Evolutionary conservation across 1,140 invertebrate species (phyloP).

Genomic region (Pseudomyrmex gracilis): DNA sequence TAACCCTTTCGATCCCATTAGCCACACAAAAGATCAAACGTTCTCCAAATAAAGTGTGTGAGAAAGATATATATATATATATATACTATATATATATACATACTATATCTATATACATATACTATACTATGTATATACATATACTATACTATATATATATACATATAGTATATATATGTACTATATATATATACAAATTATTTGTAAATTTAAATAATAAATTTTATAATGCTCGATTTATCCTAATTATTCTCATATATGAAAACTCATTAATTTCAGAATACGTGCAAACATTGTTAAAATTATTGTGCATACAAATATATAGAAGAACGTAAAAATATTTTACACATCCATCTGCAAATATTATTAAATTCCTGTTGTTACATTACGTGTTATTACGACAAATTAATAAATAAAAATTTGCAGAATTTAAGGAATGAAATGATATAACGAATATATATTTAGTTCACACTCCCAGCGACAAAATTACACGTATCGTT

Average conservation of each 20-base stretch:
- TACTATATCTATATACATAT: too few species aligned
- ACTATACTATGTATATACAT: too few species aligned
- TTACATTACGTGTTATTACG: background rate
- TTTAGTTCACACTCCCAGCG: background rate
- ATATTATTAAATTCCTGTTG: too few species aligned
- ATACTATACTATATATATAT: too few species aligned
- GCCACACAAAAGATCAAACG: background rate
- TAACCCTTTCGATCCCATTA: conserved; percentile 37
- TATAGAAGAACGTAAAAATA: background rate
- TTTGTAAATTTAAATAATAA: background rate
- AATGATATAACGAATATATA: background rate
- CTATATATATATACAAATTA: conserved; percentile 5
- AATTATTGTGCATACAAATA: background rate
- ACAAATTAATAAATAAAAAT: conserved; percentile 35
- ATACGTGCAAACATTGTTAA: background rate
- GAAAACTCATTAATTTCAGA: background rate
- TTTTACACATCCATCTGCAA: too few species aligned
- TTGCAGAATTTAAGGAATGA: background rate
- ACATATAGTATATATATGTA: too few species aligned
- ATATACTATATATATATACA: too few species aligned
- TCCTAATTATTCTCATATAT: background rate
- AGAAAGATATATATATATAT: too few species aligned
- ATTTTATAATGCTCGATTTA: background rate
- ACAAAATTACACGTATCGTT: background rate
- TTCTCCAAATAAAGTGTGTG: conserved; percentile 1